Evolutionary conservation across 2,113 vertebrate genomes (phyloP).

Genomic region (Xenopus tropicalis): DNA sequence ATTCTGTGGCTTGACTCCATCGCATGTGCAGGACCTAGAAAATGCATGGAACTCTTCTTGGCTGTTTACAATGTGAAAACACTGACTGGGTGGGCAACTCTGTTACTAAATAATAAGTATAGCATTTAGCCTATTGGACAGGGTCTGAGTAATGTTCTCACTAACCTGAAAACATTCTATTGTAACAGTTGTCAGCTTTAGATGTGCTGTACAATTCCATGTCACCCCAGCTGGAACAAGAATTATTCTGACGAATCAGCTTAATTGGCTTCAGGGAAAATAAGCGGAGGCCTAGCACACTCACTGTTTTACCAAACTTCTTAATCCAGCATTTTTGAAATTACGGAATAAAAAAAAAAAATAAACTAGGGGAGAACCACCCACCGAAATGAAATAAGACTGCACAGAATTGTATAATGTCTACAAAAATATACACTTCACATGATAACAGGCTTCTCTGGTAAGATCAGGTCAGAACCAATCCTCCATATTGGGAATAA

Average conservation of each 20-base stretch:
- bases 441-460: too few relatives aligned
- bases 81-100: slow-evolving; percentile 5
- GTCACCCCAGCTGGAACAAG: neutral
- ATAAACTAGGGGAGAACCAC: too few relatives aligned
- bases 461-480: too few relatives aligned
- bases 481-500: too few relatives aligned
- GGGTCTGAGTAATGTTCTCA: neutral
- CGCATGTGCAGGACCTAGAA: neutral
- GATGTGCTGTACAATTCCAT: neutral
- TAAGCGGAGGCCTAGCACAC: too few relatives aligned
- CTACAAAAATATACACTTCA: too few relatives aligned
- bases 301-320: too few relatives aligned
- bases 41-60: neutral
- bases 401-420: too few relatives aligned
- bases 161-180: slow-evolving; percentile 14
- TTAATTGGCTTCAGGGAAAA: too few relatives aligned
- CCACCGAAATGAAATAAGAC: too few relatives aligned
- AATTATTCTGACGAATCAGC: neutral
- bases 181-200: neutral
- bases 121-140: slow-evolving; percentile 2
- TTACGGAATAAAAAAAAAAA: too few relatives aligned
- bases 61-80: neutral
- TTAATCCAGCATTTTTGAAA: too few relatives aligned
- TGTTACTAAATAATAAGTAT: neutral
- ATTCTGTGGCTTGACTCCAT: neutral